A percentile compares a stretch with the other conserved stretches of the same genome.
Conservation (phyloP, 2,797 vertebrate genomes). For the Mormyrops attenuatus region DNA sequence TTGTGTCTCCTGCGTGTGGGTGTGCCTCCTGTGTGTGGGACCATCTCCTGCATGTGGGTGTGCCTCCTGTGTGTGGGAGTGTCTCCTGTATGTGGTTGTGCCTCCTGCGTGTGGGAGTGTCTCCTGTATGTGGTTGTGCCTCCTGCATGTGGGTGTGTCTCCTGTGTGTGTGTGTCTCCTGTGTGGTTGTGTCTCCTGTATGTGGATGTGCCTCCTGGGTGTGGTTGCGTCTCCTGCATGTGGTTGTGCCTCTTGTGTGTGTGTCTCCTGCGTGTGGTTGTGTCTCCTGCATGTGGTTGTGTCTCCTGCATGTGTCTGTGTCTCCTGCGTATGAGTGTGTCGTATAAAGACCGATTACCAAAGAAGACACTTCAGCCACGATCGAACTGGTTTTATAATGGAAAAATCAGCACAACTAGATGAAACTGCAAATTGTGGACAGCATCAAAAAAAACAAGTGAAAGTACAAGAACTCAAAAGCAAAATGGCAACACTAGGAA, state of each 20-base stretch:
- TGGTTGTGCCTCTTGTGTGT: too few species aligned
- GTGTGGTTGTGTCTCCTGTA: neutral
- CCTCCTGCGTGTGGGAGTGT: neutral
- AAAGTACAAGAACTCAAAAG: slow-evolving; percentile 55
- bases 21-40: too few species aligned
- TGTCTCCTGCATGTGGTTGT: neutral
- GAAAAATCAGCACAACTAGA: neutral
- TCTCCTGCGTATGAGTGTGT: neutral
- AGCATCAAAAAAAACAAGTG: slow-evolving; percentile 27
- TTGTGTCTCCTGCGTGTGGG: too few species aligned
- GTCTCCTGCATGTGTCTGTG: slow-evolving; percentile 16
- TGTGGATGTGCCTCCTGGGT: too few species aligned
- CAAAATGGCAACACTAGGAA: slow-evolving; percentile 46
- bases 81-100: neutral
- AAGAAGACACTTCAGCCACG: neutral
- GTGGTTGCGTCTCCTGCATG: too few species aligned
- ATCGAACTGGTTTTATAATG: neutral
- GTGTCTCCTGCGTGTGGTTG: neutral
- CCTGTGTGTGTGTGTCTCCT: too few species aligned
- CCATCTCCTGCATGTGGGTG: too few species aligned
- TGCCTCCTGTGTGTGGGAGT: neutral
- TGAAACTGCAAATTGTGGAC: neutral
- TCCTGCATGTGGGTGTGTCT: neutral
- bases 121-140: neutral
- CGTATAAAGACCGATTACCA: neutral